Percentiles rank a stretch among this genome's conserved stretches.
Evolutionary conservation across 2,113 vertebrate species (phyloP).

Genomic region (Oreocharis arfaki): DNA sequence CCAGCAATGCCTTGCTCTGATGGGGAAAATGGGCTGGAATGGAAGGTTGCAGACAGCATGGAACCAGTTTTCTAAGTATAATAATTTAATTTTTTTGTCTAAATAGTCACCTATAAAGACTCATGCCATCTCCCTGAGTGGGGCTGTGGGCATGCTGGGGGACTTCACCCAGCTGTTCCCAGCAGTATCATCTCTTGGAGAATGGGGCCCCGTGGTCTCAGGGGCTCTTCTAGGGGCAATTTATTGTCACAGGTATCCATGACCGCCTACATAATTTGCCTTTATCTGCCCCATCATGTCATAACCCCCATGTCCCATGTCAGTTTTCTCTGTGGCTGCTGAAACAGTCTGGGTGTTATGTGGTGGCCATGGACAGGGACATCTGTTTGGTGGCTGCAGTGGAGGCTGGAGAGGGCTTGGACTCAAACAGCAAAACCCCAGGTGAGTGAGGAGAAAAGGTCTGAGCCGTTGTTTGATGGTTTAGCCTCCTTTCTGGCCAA

Average conservation of each 20-base stretch:
- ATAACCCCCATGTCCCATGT: neutral
- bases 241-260: neutral
- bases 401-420: neutral
- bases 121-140: neutral
- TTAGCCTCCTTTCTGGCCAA: neutral
- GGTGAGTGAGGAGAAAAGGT: neutral
- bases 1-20: neutral
- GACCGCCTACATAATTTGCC: neutral
- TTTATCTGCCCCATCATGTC: neutral
- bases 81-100: neutral
- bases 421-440: neutral
- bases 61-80: neutral
- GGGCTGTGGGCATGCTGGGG: neutral
- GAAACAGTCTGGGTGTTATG: neutral
- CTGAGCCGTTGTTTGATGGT: neutral
- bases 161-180: neutral
- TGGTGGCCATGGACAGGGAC: neutral
- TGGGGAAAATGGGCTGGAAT: neutral
- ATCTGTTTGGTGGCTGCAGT: neutral
- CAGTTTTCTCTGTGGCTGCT: neutral
- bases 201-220: neutral
- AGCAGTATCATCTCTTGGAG: neutral
- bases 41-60: neutral
- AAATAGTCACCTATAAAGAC: neutral
- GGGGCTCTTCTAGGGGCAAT: neutral